Conservation (phyloP, 2,888 invertebrate genomes). For the Vandiemenella viatica region DNA sequence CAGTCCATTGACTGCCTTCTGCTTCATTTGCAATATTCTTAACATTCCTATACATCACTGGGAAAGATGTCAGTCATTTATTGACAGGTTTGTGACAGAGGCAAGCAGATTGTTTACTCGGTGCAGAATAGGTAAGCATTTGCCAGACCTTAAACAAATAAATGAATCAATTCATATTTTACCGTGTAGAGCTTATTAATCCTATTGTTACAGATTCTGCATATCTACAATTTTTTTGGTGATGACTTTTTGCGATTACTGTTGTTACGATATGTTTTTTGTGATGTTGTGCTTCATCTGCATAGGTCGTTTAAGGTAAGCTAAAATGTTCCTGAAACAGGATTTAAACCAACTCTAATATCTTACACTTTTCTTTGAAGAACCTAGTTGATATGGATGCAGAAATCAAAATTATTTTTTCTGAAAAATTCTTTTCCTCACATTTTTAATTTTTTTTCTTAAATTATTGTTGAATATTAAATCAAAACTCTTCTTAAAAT, state of each 20-base stretch:
- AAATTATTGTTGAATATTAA: too few relatives aligned
- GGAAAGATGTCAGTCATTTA: slow-evolving; percentile 77
- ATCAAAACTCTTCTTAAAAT: too few relatives aligned
- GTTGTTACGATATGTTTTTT: slow-evolving; percentile 82
- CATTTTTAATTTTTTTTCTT: too few relatives aligned
- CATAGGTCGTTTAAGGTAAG: slow-evolving; percentile 58
- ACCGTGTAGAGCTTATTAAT: background rate
- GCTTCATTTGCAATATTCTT: slow-evolving; percentile 77
- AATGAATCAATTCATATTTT: too few relatives aligned
- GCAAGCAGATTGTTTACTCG: slow-evolving; percentile 69
- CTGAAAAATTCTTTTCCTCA: too few relatives aligned
- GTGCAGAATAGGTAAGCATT: slow-evolving; percentile 56
- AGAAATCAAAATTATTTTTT: too few relatives aligned
- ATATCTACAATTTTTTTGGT: slow-evolving; percentile 76
- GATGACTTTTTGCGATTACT: slow-evolving; percentile 87
- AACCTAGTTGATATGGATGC: too few relatives aligned
- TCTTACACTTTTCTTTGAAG: too few relatives aligned
- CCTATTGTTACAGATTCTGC: slow-evolving; percentile 39
- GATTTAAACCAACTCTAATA: too few relatives aligned
- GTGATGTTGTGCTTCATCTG: slow-evolving; percentile 74
- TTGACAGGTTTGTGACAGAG: slow-evolving; percentile 80
- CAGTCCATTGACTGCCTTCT: slow-evolving; percentile 82
- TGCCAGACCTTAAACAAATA: too few relatives aligned
- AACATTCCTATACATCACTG: slow-evolving; percentile 73
- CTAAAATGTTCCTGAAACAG: too few relatives aligned